Evolutionary conservation across 2,797 vertebrate genomes (phyloP).

Genomic region (Peromyscus aztecus): DNA sequence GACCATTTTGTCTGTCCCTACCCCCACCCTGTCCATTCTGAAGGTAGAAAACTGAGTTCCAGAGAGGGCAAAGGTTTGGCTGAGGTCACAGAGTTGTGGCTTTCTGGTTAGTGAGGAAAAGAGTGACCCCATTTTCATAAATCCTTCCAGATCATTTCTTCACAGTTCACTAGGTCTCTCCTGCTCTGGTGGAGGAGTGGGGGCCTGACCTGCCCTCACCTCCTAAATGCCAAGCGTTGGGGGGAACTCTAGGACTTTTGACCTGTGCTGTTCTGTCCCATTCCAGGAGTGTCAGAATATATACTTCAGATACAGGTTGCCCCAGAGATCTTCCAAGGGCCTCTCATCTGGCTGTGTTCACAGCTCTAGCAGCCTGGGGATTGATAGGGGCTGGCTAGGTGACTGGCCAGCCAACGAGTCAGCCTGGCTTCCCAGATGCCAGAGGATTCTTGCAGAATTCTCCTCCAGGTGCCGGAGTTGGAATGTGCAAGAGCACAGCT

Average conservation of each 20-base stretch:
- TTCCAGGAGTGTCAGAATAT: neutral
- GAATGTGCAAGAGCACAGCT: conserved; percentile 81
- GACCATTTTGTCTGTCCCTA: neutral
- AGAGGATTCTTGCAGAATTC: conserved; percentile 69
- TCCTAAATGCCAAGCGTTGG: neutral
- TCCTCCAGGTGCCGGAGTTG: conserved; percentile 51
- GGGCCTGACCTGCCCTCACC: neutral
- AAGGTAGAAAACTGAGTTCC: neutral
- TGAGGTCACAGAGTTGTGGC: neutral
- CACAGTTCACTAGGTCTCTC: neutral
- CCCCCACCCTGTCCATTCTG: neutral
- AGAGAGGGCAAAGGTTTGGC: neutral
- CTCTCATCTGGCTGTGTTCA: neutral
- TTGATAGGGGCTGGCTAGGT: neutral
- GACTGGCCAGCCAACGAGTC: neutral
- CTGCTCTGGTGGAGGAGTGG: neutral
- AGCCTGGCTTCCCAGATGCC: conserved; percentile 10
- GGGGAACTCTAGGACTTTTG: neutral
- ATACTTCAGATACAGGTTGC: neutral
- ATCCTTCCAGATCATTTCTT: neutral
- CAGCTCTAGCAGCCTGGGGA: neutral
- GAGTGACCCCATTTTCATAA: neutral
- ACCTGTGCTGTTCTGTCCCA: neutral
- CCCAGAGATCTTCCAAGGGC: neutral
- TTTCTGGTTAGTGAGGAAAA: neutral